Conservation (phyloP, 2,113 vertebrate species). For the Perca flavescens region DNA sequence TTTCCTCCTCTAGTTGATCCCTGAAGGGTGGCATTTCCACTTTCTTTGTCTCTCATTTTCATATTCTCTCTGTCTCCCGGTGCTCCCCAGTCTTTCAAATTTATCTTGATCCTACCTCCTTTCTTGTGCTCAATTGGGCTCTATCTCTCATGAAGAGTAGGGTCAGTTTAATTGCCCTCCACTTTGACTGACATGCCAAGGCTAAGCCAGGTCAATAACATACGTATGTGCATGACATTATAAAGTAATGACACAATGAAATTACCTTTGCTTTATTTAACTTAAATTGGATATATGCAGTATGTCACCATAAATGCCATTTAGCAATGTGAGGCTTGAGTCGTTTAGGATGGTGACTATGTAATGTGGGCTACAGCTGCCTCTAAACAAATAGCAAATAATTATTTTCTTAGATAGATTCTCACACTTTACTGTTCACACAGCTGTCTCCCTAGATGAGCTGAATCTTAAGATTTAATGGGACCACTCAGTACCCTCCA, state of each 20-base stretch:
- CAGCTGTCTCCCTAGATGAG: slow-evolving; percentile 38
- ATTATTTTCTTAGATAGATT: slow-evolving; percentile 31
- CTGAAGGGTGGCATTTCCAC: slow-evolving; percentile 75
- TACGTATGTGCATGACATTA: slow-evolving; percentile 66
- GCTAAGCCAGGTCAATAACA: slow-evolving; percentile 67
- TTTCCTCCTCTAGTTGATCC: slow-evolving; percentile 67
- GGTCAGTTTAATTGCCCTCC: slow-evolving; percentile 74
- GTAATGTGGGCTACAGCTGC: slow-evolving; percentile 6
- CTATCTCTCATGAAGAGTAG: slow-evolving; percentile 34
- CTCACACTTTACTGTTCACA: slow-evolving; percentile 15
- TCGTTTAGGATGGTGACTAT: neutral
- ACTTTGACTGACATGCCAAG: slow-evolving; percentile 70
- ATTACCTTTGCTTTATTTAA: slow-evolving; percentile 52
- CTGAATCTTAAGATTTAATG: slow-evolving; percentile 37
- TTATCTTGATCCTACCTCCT: slow-evolving; percentile 59
- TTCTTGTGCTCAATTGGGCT: slow-evolving; percentile 51
- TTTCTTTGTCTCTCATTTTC: slow-evolving; percentile 74
- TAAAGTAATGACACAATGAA: slow-evolving; percentile 58
- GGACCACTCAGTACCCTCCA: slow-evolving; percentile 23
- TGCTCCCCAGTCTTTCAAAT: slow-evolving; percentile 50
- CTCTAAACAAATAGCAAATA: slow-evolving; percentile 32
- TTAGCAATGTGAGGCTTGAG: neutral
- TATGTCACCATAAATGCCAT: neutral
- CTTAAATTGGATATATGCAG: slow-evolving; percentile 16
- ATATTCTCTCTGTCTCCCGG: slow-evolving; percentile 63